These are phyloP conservation scores for Cephus cinctus DNA, from an alignment of 1,140 invertebrate genomes.

Conservation along the genomic window DNA sequence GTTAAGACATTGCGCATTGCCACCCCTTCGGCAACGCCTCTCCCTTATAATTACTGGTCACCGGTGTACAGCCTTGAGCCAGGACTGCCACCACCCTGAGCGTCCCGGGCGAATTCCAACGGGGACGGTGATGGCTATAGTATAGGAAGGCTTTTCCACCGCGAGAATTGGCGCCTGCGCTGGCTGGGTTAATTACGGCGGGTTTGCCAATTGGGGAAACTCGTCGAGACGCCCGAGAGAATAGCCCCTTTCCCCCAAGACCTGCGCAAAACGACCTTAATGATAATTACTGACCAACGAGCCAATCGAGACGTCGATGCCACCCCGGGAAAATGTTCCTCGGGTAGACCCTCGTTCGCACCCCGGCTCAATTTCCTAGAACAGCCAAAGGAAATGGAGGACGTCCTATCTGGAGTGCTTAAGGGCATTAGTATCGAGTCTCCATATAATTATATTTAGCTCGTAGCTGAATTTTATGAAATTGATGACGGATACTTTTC, in stretches of 20 bases:
- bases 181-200: not conserved
- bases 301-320: constrained; percentile 16
- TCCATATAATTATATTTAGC: too few relatives aligned
- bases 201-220: constrained; percentile 42
- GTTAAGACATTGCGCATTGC: too few relatives aligned
- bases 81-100: too few relatives aligned
- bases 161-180: not conserved
- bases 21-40: constrained; percentile 29
- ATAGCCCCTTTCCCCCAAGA: constrained; percentile 7
- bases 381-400: not conserved
- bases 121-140: not conserved
- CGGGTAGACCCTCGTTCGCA: not conserved
- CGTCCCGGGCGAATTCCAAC: not conserved
- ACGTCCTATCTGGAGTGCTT: not conserved
- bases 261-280: constrained; percentile 45
- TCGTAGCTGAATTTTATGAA: too few relatives aligned
- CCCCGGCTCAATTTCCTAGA: not conserved
- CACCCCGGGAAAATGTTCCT: too few relatives aligned
- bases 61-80: constrained; percentile 12
- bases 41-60: constrained; percentile 43
- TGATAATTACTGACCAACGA: constrained; percentile 47
- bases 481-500: too few relatives aligned
- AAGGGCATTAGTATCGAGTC: not conserved
- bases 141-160: not conserved
- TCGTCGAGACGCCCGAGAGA: constrained; percentile 8